A percentile compares a stretch with the other conserved stretches of the same genome.
phyloP scores from a whole-genome alignment of 1,140 invertebrate species.

The Nymphalis io region DNA sequence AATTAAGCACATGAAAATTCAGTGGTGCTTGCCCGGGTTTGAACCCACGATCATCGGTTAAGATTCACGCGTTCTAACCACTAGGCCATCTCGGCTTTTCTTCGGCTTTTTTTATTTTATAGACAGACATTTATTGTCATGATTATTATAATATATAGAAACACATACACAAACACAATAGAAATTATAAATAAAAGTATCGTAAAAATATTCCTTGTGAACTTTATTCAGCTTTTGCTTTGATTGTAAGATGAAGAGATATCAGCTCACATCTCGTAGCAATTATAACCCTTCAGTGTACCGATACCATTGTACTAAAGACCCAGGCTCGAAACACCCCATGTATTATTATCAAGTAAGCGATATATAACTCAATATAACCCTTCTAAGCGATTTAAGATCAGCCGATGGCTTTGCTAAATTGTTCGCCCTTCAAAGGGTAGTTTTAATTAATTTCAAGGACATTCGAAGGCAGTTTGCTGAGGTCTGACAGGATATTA shows the following conservation, averaged over 20 bases:
- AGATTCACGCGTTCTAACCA: too few relatives aligned
- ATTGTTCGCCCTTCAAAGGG: conserved; percentile 52
- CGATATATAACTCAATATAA: conserved; percentile 60
- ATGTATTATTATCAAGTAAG: conserved; percentile 61
- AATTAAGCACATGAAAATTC: too few relatives aligned
- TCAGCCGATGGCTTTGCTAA: conserved; percentile 57
- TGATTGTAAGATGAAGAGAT: conserved; percentile 16
- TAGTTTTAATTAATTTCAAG: conserved; percentile 58
- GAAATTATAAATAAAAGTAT: too few relatives aligned
- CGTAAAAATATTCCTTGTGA: background rate
- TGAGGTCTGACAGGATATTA: conserved; percentile 28
- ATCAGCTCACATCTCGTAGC: conserved; percentile 39
- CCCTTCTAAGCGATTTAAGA: conserved; percentile 60
- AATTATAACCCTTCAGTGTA: conserved; percentile 46
- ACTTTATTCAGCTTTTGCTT: background rate
- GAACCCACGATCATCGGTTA: too few relatives aligned
- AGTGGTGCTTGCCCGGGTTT: too few relatives aligned
- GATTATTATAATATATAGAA: too few relatives aligned
- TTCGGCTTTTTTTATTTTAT: too few relatives aligned
- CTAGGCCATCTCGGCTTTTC: too few relatives aligned
- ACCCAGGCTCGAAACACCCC: conserved; percentile 41
- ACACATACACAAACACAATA: too few relatives aligned
- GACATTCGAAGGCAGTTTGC: conserved; percentile 40
- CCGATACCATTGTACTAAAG: conserved; percentile 25
- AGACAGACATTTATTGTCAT: too few relatives aligned